Evolutionary conservation across 2,797 vertebrate genomes (phyloP).

Genomic region (Florisuga fusca): DNA sequence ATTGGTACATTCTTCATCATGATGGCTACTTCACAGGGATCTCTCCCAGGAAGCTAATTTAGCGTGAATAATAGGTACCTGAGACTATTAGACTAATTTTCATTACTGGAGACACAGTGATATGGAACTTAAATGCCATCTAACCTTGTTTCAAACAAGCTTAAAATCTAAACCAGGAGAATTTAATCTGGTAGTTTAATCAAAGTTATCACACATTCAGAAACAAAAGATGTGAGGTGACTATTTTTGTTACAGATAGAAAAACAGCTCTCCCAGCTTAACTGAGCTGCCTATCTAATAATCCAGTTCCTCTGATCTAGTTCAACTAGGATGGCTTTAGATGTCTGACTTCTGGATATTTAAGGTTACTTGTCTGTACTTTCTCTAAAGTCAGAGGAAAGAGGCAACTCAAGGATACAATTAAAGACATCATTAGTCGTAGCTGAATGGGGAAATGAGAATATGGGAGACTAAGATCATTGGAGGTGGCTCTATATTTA

Average conservation of each 20-base stretch:
- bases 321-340: neutral
- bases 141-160: slow-evolving; percentile 44
- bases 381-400: neutral
- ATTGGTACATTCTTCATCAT: slow-evolving; percentile 52
- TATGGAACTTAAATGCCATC: slow-evolving; percentile 47
- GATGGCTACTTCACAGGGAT: slow-evolving; percentile 53
- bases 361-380: neutral
- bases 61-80: slow-evolving; percentile 50
- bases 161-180: slow-evolving; percentile 40
- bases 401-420: neutral
- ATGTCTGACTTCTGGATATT: neutral
- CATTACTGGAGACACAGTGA: slow-evolving; percentile 40
- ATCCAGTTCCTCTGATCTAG: neutral
- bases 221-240: neutral
- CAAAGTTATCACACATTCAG: slow-evolving; percentile 32
- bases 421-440: neutral
- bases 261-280: neutral
- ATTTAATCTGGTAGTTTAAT: slow-evolving; percentile 48
- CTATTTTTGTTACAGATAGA: neutral
- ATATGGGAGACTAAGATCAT: neutral
- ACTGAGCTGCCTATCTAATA: neutral
- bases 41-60: slow-evolving; percentile 65
- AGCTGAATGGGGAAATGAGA: neutral
- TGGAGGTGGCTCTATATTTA: neutral
- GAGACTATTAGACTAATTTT: slow-evolving; percentile 61